Evolutionary conservation across 2,113 vertebrate genomes (phyloP).

Genomic region (Ciconia stormi): DNA sequence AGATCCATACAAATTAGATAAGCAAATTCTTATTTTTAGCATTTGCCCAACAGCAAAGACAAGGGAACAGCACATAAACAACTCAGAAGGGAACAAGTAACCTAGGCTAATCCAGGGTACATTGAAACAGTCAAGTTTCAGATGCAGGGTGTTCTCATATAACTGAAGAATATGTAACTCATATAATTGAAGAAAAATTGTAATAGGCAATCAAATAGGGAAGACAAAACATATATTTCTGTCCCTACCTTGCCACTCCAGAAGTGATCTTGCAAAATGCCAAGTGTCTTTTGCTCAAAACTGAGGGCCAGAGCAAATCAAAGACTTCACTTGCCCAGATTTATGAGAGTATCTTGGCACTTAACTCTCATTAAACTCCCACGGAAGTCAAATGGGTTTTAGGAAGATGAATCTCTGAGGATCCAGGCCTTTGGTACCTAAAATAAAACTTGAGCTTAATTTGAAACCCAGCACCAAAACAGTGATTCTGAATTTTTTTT

Average conservation of each 20-base stretch:
- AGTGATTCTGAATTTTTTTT: background rate
- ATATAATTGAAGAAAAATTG: background rate
- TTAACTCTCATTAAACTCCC: background rate
- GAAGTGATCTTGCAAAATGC: background rate
- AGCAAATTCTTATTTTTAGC: constrained; percentile 68
- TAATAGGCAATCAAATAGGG: background rate
- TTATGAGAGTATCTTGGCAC: background rate
- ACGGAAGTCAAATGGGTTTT: background rate
- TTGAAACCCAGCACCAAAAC: background rate
- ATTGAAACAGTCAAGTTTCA: background rate
- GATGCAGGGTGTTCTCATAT: background rate
- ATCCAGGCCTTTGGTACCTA: background rate
- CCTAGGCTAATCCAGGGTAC: background rate
- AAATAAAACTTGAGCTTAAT: background rate
- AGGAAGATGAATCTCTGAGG: background rate
- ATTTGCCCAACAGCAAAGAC: constrained; percentile 47
- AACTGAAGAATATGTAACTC: background rate
- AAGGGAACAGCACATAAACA: constrained; percentile 31
- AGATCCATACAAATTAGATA: constrained; percentile 69
- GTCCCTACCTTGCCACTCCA: background rate
- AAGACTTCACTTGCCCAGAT: background rate
- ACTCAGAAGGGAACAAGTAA: constrained; percentile 20
- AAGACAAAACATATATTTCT: background rate
- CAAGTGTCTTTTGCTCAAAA: background rate
- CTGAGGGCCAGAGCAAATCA: background rate